Percentiles rank a stretch among this genome's conserved stretches.
Evolutionary conservation across 2,888 invertebrate species (phyloP).

Genomic region (Tanypteryx hageni): DNA sequence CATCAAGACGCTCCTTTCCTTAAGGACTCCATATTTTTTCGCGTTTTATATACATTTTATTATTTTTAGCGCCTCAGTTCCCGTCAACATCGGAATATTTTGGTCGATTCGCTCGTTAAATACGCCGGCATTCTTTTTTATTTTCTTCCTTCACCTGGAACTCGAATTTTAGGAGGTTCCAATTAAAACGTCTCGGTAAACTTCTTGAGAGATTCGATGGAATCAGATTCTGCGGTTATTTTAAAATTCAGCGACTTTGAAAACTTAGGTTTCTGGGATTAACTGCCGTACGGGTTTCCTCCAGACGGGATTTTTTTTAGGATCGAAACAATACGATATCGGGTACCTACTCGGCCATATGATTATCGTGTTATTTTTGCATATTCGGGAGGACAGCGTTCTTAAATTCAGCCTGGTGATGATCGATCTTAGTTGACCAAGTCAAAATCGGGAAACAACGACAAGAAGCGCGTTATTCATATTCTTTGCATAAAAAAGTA

Average conservation of each 20-base stretch:
- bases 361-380: no score
- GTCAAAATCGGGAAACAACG: no score
- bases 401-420: no score
- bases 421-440: no score
- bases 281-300: no score
- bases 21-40: background rate
- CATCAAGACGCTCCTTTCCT: background rate
- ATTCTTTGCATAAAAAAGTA: no score
- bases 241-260: background rate
- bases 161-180: background rate
- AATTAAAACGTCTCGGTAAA: conserved; percentile 6
- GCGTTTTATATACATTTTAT: background rate
- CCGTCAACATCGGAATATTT: background rate
- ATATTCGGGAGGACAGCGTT: no score
- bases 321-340: no score
- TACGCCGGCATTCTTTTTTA: background rate
- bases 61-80: background rate
- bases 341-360: no score
- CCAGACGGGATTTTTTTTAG: no score
- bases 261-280: no score
- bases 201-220: background rate
- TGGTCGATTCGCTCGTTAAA: background rate
- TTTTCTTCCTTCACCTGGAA: background rate
- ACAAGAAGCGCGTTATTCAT: no score
- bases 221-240: background rate